Conservation (phyloP, 2,113 vertebrate species). For the Puma concolor region DNA sequence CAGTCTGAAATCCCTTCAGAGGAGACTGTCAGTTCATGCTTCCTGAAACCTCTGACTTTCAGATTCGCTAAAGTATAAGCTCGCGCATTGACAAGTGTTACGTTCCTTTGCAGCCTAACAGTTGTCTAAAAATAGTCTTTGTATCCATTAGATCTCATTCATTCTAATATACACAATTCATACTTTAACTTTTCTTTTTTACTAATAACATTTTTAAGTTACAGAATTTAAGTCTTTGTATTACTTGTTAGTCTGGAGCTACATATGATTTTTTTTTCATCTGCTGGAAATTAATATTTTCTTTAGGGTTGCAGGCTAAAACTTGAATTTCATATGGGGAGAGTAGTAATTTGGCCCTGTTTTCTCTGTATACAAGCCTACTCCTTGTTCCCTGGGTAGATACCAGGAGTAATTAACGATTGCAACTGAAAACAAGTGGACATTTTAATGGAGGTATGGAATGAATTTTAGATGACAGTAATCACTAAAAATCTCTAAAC, state of each 20-base stretch:
- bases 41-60: constrained; percentile 64
- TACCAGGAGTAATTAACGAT: neutral
- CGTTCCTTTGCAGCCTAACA: neutral
- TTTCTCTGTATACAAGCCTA: neutral
- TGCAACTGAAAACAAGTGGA: neutral
- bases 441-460: neutral
- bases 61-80: constrained; percentile 56
- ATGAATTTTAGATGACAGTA: constrained; percentile 7
- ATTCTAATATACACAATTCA: constrained; percentile 1
- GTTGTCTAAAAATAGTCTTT: constrained; percentile 37
- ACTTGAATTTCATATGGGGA: neutral
- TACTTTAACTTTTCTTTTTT: neutral
- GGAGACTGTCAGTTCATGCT: constrained; percentile 38
- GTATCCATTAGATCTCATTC: constrained; percentile 31
- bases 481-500: constrained; percentile 3
- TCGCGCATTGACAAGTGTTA: constrained; percentile 41
- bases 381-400: neutral
- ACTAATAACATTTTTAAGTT: neutral
- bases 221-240: neutral
- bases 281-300: constrained; percentile 30
- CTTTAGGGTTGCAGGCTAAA: neutral
- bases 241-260: neutral
- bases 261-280: constrained; percentile 17
- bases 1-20: constrained; percentile 41
- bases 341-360: neutral